Evolutionary conservation across 2,888 invertebrate genomes (phyloP).

Genomic region (Brachylomia viminalis): DNA sequence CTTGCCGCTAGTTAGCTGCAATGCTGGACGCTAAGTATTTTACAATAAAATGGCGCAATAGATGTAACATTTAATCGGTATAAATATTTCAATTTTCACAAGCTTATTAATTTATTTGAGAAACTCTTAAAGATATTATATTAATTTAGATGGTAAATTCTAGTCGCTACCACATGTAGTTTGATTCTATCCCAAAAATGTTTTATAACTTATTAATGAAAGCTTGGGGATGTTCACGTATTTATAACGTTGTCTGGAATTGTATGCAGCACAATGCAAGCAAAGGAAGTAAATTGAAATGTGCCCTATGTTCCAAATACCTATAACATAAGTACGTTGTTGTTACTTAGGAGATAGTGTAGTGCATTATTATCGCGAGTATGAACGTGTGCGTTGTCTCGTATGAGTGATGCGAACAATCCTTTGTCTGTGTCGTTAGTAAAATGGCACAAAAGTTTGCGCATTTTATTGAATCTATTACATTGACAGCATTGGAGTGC

Average conservation of each 20-base stretch:
- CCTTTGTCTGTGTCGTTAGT: constrained; percentile 64
- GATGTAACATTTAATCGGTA: constrained; percentile 37
- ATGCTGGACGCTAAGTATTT: constrained; percentile 60
- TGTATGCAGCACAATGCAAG: constrained; percentile 54
- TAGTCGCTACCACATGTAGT: constrained; percentile 58
- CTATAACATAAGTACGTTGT: constrained; percentile 53
- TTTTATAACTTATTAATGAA: constrained; percentile 42
- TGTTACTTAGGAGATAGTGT: constrained; percentile 60
- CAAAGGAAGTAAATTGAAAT: constrained; percentile 60
- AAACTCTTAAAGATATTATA: constrained; percentile 43
- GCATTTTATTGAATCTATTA: constrained; percentile 67
- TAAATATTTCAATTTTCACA: constrained; percentile 57
- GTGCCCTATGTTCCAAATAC: constrained; percentile 58
- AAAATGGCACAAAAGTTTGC: constrained; percentile 59
- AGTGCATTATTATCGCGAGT: constrained; percentile 63
- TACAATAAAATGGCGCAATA: constrained; percentile 63
- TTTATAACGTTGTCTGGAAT: constrained; percentile 52
- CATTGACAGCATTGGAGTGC: constrained; percentile 64
- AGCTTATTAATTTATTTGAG: constrained; percentile 37
- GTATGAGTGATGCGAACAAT: constrained; percentile 46
- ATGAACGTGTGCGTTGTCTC: constrained; percentile 51
- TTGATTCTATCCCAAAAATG: constrained; percentile 52
- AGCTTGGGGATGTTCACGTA: constrained; percentile 62
- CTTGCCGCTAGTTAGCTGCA: constrained; percentile 63
- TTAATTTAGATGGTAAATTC: constrained; percentile 57